phyloP scores from a whole-genome alignment of 2,888 invertebrate species.

The Nemotelus nigrinus region DNA sequence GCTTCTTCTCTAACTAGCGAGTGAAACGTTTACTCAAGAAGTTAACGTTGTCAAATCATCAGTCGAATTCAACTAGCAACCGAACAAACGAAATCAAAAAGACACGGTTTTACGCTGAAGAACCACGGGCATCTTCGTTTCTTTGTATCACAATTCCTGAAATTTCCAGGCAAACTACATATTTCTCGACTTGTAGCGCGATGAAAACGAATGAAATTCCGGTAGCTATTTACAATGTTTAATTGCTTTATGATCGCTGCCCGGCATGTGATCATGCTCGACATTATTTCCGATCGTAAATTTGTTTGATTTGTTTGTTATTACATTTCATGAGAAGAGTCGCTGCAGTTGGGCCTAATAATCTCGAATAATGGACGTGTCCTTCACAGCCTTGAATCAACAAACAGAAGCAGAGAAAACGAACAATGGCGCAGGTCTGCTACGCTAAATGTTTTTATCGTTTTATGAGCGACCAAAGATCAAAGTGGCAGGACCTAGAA shows the following conservation, averaged over 20 bases:
- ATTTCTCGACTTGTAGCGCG: not conserved
- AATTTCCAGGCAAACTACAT: not conserved
- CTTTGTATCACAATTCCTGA: not conserved
- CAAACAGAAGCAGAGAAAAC: conserved; percentile 22
- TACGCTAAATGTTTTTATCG: conserved; percentile 28
- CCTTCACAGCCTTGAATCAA: conserved; percentile 43
- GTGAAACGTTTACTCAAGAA: not conserved
- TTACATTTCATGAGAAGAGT: conserved; percentile 44
- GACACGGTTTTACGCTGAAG: conserved; percentile 13
- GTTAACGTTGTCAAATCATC: not conserved
- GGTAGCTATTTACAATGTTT: conserved; percentile 34
- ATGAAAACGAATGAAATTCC: conserved; percentile 15
- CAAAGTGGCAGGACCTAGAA: not conserved
- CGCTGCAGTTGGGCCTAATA: conserved; percentile 26
- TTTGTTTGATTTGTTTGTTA: conserved; percentile 44
- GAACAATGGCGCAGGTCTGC: not conserved
- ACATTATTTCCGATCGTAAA: conserved; percentile 38
- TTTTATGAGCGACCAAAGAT: conserved; percentile 27
- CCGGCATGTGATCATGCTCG: conserved; percentile 37
- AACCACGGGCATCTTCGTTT: conserved; percentile 7
- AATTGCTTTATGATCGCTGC: conserved; percentile 36
- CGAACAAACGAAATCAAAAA: not conserved
- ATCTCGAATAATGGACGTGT: conserved; percentile 42
- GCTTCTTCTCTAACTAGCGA: too few relatives aligned
- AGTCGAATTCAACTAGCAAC: too few relatives aligned